Percentiles rank a stretch among this genome's conserved stretches.
phyloP scores from a whole-genome alignment of 2,888 invertebrate genomes.

The Chrysolina americana region DNA sequence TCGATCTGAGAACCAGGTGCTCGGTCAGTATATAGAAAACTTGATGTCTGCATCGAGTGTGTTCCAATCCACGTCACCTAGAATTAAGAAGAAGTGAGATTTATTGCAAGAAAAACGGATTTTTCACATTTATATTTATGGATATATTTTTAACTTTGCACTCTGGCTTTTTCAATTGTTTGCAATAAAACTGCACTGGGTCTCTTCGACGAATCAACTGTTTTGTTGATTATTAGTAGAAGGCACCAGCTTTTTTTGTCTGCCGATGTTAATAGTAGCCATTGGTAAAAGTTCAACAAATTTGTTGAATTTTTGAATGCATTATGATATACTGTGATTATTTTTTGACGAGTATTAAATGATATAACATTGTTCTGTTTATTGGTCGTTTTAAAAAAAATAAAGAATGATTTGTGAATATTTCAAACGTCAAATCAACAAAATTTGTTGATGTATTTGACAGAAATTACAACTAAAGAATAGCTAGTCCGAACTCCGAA shows the following conservation, averaged over 20 bases:
- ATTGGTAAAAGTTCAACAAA: neutral
- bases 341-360: slow-evolving; percentile 9
- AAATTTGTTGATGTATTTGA: too few relatives aligned
- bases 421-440: too few relatives aligned
- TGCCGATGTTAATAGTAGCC: neutral
- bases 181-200: neutral
- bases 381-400: neutral
- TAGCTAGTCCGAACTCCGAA: too few relatives aligned
- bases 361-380: neutral
- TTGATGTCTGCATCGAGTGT: slow-evolving; percentile 98
- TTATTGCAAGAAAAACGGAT: neutral
- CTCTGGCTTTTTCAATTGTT: neutral
- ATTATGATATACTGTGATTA: slow-evolving; percentile 2
- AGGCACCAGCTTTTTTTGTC: slow-evolving; percentile 13
- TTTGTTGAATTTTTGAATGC: neutral
- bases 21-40: slow-evolving; percentile 99
- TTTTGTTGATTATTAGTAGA: neutral
- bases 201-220: neutral
- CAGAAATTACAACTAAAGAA: too few relatives aligned
- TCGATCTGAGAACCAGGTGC: slow-evolving; percentile 97
- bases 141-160: slow-evolving; percentile 1
- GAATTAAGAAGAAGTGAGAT: slow-evolving; percentile 85
- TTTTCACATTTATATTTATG: neutral
- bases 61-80: slow-evolving; percentile 93
- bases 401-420: too few relatives aligned